Evolutionary conservation across 2,888 invertebrate genomes (phyloP).

Genomic region (Agrotis puta): DNA sequence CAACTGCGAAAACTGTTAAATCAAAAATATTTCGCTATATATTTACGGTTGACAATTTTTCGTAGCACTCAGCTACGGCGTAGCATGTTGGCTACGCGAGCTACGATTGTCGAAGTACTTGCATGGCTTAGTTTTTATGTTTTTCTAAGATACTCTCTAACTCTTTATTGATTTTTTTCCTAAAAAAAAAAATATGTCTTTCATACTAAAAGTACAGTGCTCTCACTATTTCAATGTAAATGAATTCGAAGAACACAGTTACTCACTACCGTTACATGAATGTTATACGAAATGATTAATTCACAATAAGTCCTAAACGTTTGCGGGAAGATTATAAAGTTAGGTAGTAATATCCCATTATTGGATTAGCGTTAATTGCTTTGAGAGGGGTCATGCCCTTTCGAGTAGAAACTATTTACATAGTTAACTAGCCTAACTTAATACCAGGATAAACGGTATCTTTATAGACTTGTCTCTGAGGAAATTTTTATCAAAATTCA

Average conservation of each 20-base stretch:
- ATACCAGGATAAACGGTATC: no score
- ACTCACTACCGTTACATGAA: not conserved
- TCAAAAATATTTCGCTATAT: not conserved
- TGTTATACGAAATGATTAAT: not conserved
- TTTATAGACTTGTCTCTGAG: no score
- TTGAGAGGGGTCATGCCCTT: conserved; percentile 17
- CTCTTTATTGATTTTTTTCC: no score
- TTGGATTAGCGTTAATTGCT: conserved; percentile 22
- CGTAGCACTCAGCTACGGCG: conserved; percentile 52
- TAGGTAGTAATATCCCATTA: conserved; percentile 1
- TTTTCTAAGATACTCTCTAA: no score
- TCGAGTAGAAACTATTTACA: conserved; percentile 3
- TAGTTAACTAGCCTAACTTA: no score
- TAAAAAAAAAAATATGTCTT: no score
- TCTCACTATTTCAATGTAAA: not conserved
- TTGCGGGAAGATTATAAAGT: conserved; percentile 6
- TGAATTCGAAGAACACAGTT: not conserved
- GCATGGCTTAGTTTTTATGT: no score
- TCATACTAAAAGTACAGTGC: no score
- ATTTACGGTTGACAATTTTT: conserved; percentile 6
- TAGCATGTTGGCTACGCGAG: conserved; percentile 18
- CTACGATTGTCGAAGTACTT: not conserved
- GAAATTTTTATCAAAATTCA: no score
- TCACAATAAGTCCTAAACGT: not conserved
- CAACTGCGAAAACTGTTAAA: not conserved